Percentiles rank a stretch among this genome's conserved stretches.
Evolutionary conservation across 53 echinoderm and acorn worm species (phyloP).

Genomic region (Mesocentrotus franciscanus): DNA sequence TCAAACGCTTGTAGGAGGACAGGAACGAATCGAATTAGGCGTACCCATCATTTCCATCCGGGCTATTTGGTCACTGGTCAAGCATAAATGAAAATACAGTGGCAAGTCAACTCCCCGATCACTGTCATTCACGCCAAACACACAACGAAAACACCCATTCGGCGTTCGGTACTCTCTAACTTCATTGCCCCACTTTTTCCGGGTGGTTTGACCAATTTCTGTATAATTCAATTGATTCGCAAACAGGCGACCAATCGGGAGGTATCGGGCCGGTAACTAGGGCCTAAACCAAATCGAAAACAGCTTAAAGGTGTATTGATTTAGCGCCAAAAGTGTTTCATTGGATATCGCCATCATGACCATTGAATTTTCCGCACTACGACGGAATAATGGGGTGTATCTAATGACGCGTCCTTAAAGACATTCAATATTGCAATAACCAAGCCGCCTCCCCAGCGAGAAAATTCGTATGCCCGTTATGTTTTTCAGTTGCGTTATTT

Average conservation of each 20-base stretch:
- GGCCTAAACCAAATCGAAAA: background rate
- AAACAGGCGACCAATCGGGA: background rate
- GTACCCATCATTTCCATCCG: too few species aligned
- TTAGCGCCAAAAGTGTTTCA: background rate
- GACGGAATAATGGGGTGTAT: background rate
- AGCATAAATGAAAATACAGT: background rate
- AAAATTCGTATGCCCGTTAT: too few species aligned
- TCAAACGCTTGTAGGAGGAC: too few species aligned
- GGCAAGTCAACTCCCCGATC: background rate
- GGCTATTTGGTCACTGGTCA: background rate
- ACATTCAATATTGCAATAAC: too few species aligned
- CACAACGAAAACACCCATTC: background rate
- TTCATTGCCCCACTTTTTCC: background rate
- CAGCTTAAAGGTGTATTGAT: constrained; percentile 26
- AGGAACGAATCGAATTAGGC: too few species aligned
- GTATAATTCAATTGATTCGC: background rate
- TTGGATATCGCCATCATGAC: background rate
- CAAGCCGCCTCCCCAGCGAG: too few species aligned
- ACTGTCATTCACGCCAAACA: background rate
- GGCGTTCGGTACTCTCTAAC: background rate
- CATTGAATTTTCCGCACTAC: background rate
- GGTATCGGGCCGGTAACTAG: background rate
- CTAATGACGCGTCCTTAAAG: too few species aligned
- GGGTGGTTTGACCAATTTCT: background rate
- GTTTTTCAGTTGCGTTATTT: too few species aligned